Percentiles rank a stretch among this genome's conserved stretches.
Evolutionary conservation across 2,888 invertebrate genomes (phyloP).

Genomic region (Chymomyza procnemis): DNA sequence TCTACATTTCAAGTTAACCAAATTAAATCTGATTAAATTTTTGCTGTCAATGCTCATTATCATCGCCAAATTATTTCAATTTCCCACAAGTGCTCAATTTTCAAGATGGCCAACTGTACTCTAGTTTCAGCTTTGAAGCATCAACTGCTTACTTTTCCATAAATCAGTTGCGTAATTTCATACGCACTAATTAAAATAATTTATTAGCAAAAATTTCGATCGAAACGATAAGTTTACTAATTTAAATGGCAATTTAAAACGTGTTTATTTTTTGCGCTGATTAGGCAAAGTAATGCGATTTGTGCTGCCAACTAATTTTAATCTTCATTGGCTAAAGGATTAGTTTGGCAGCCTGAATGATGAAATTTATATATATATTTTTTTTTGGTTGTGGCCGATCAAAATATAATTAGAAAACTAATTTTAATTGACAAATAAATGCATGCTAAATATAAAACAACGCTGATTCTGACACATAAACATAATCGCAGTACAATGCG

Average conservation of each 20-base stretch:
- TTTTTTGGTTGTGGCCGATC: background rate
- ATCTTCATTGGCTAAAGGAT: background rate
- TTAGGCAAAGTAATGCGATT: background rate
- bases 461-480: background rate
- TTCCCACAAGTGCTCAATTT: too few relatives aligned
- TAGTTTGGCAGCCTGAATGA: background rate
- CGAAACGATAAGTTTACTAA: background rate
- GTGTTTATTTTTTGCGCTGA: background rate
- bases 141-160: background rate
- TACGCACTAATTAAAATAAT: background rate
- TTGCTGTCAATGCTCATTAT: too few relatives aligned
- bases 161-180: background rate
- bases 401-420: background rate
- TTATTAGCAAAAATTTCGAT: background rate
- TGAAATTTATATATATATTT: background rate
- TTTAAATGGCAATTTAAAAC: background rate
- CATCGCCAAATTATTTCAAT: too few relatives aligned
- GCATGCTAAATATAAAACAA: background rate
- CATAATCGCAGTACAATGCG: background rate
- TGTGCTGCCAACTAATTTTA: background rate
- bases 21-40: too few relatives aligned
- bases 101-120: background rate
- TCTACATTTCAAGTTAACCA: too few relatives aligned
- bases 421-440: background rate
- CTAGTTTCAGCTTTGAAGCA: background rate